Conservation (phyloP, 2,888 invertebrate species). For the Eupsilia transversa region DNA sequence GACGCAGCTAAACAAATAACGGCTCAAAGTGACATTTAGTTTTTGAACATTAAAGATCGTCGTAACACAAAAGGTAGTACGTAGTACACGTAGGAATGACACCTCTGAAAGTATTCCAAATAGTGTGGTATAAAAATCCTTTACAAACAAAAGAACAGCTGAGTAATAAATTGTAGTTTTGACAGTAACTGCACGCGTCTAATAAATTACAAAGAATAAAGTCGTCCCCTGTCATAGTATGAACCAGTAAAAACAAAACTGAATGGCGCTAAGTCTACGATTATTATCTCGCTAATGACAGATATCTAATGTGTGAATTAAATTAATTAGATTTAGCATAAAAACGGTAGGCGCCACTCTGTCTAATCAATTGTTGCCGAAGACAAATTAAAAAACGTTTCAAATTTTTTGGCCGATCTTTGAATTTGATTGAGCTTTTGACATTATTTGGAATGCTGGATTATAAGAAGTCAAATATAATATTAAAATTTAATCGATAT, state of each 20-base stretch:
- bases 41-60: background rate
- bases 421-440: slow-evolving; percentile 20
- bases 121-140: background rate
- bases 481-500: background rate
- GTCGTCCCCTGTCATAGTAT: slow-evolving; percentile 34
- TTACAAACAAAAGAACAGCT: slow-evolving; percentile 31
- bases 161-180: slow-evolving; percentile 47
- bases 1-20: slow-evolving; percentile 40
- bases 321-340: slow-evolving; percentile 17
- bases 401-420: background rate
- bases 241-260: slow-evolving; percentile 21
- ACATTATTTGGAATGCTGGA: background rate
- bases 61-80: background rate
- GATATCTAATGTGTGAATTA: slow-evolving; percentile 20
- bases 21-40: slow-evolving; percentile 16
- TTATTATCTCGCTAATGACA: slow-evolving; percentile 4
- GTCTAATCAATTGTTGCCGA: slow-evolving; percentile 10
- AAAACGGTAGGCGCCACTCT: slow-evolving; percentile 16
- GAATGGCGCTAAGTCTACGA: slow-evolving; percentile 12
- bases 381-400: slow-evolving; percentile 3
- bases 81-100: no score
- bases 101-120: background rate
- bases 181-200: slow-evolving; percentile 30
- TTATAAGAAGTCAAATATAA: background rate
- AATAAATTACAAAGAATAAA: slow-evolving; percentile 32